Base-by-base conservation (phyloP, 2,113 vertebrate species). In the Sylvilagus bachmani region DNA sequence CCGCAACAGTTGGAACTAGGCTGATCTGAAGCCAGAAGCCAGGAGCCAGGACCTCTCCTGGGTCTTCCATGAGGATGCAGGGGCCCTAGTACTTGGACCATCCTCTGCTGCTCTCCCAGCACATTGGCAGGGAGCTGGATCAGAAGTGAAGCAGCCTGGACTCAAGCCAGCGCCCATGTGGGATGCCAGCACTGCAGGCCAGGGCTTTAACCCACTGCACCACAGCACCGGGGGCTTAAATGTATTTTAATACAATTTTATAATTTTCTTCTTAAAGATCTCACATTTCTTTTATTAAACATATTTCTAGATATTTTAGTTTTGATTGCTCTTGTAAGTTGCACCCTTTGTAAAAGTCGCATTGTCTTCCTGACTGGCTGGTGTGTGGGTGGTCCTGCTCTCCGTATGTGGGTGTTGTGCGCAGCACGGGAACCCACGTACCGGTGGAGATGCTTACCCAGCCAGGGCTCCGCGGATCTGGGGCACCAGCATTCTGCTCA, bases 201-300 rank as follows among this genome's bases (percentile, higher is more conserved):
- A 44, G 44, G 44, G 44, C 44, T 44, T 44, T 44, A 44, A 44
- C 44, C 44, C 44, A 44, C 44, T 44, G 44, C 44, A 44, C 44
- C 44, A 44, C 44, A 44, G 44, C 44, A 44, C 44, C 44, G 44
- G 44, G 44, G 44, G 44, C 85, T 85, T 82, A 79, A 89, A 77
- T 17, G 11, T 3, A 80, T 51, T 66, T 89, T 67, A 85, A 81
- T 75, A 67, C 7, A 87, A 75, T 62, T 80, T 31, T 55, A 21
- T 81, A 13, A 80, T 70, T 86, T 33, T 93, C 11, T 71, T 87
- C 86, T 71, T 91, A 90, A 93, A 78, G 21, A 29, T 70, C 38
- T 87, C 33, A 55, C 51, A 58, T 10, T 71, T 27, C 62, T 86
- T 67, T 61, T 38, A 21, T 93, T 38, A 86, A 25, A 77, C 21